These are phyloP conservation scores for Rhagophthalmus giganteus DNA, from an alignment of 2,888 invertebrate genomes.

Conservation along the genomic window DNA sequence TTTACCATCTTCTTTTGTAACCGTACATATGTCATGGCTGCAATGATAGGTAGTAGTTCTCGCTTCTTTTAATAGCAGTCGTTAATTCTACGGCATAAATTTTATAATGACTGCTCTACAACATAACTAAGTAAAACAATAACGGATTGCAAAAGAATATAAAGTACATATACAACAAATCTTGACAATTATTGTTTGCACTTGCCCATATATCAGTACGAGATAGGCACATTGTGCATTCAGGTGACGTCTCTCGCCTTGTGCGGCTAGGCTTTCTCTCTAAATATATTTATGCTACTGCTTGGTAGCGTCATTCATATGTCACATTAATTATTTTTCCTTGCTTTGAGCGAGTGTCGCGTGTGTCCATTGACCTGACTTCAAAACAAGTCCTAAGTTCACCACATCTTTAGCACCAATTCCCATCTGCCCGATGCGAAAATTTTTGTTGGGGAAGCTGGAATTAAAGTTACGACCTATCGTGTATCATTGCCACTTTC, in stretches of 20 bases:
- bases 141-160: constrained; percentile 30
- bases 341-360: constrained; percentile 30
- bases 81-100: constrained; percentile 11
- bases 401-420: constrained; percentile 6
- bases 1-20: too few species aligned
- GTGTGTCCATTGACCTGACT: constrained; percentile 29
- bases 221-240: constrained; percentile 32
- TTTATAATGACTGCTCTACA: constrained; percentile 11
- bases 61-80: too few species aligned
- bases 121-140: constrained; percentile 29
- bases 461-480: constrained; percentile 10
- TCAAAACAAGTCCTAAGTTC: constrained; percentile 14
- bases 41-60: constrained; percentile 4
- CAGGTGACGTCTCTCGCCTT: constrained; percentile 30
- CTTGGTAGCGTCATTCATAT: constrained; percentile 37
- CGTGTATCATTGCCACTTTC: constrained; percentile 6
- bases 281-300: constrained; percentile 34
- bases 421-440: background rate
- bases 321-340: constrained; percentile 36
- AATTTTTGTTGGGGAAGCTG: constrained; percentile 2
- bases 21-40: constrained; percentile 1
- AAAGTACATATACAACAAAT: constrained; percentile 31
- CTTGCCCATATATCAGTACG: constrained; percentile 26
- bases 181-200: constrained; percentile 34
- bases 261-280: constrained; percentile 29